phyloP scores from a whole-genome alignment of 2,797 vertebrate genomes.

The Alauda arvensis region DNA sequence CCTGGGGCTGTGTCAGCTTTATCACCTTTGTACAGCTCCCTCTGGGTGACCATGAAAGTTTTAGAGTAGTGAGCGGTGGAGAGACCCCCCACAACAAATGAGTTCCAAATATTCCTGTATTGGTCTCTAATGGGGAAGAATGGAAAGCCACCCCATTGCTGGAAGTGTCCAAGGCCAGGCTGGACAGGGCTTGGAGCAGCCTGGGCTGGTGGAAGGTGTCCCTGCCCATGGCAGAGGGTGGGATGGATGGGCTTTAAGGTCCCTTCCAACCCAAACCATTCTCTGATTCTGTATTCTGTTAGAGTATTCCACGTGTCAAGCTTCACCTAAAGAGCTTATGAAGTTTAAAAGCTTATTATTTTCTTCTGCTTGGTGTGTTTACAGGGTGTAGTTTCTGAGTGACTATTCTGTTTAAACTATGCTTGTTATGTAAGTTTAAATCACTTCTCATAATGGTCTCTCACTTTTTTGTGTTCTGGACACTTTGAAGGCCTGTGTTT shows the following conservation, averaged over 20 bases:
- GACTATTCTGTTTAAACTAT: not conserved
- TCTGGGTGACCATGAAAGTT: not conserved
- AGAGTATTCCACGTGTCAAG: not conserved
- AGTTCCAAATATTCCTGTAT: not conserved
- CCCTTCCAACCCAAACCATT: not conserved
- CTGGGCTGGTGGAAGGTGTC: not conserved
- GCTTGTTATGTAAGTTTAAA: not conserved
- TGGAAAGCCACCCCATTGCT: not conserved
- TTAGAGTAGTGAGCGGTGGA: not conserved
- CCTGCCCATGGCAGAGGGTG: not conserved
- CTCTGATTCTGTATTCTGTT: not conserved
- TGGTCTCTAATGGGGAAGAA: accelerated
- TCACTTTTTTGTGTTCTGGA: not conserved
- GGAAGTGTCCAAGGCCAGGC: not conserved
- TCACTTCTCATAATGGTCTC: not conserved
- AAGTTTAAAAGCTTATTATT: not conserved
- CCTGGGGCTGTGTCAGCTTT: not conserved
- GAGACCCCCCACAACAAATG: not conserved
- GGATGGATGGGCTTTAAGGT: too few species aligned
- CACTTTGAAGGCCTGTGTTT: not conserved
- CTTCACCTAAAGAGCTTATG: not conserved
- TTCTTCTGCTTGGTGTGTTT: not conserved
- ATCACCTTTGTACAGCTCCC: not conserved
- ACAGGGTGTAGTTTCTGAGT: not conserved
- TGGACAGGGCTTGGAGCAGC: accelerated